These are phyloP conservation scores for Cryptoprocta ferox DNA, from an alignment of 2,797 vertebrate species.

Conservation along the genomic window DNA sequence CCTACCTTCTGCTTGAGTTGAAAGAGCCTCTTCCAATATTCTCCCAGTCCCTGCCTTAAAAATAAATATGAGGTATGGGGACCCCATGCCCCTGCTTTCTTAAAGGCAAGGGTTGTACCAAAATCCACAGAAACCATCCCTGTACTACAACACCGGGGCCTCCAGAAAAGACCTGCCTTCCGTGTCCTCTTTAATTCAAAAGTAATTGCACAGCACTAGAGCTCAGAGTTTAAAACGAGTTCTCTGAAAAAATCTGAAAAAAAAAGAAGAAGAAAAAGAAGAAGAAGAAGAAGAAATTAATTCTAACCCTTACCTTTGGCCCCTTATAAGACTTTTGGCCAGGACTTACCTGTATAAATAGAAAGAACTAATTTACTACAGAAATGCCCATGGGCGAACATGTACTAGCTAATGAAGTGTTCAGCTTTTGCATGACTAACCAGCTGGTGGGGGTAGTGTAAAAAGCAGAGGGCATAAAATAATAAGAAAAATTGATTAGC, in stretches of 20 bases:
- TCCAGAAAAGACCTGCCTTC: conserved; percentile 50
- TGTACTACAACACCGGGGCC: background rate
- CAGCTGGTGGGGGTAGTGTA: conserved; percentile 95
- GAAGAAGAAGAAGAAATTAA: conserved; percentile 80
- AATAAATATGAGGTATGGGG: background rate
- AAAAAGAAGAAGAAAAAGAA: background rate
- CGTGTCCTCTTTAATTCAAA: conserved; percentile 69
- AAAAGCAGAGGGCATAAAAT: conserved; percentile 96
- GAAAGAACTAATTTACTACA: conserved; percentile 92
- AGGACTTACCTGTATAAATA: conserved; percentile 93
- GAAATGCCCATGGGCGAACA: conserved; percentile 95
- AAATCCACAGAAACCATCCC: conserved; percentile 27
- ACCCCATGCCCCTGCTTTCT: background rate
- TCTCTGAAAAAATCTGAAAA: conserved; percentile 75
- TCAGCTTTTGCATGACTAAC: conserved; percentile 96
- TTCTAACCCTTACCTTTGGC: conserved; percentile 89
- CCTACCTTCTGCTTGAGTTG: background rate
- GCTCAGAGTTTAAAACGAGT: conserved; percentile 74
- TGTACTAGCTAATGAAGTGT: conserved; percentile 97
- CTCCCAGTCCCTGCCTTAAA: background rate
- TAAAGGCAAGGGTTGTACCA: conserved; percentile 36
- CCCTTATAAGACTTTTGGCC: conserved; percentile 90
- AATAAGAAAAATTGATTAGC: conserved; percentile 96
- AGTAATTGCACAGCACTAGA: conserved; percentile 71
- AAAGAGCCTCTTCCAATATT: background rate